Evolutionary conservation across 2,888 invertebrate genomes (phyloP), one percentile per base, ranked within the genome.

Genomic region (Eupithecia tripunctaria): DNA sequence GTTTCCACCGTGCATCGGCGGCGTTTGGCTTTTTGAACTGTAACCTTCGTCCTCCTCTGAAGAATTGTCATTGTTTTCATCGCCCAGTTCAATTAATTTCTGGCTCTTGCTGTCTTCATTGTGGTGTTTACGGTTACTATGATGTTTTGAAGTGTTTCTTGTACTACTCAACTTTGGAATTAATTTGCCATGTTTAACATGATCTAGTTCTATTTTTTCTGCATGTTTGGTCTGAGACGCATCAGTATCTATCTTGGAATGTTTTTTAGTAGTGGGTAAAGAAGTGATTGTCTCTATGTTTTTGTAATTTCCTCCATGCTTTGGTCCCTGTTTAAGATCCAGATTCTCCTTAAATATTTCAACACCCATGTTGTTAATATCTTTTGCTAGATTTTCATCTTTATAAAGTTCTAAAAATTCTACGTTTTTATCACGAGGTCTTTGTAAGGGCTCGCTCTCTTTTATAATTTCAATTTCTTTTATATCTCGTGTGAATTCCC

Each of bases 221-320:
- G 78, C 84, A 51, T 83, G 84, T 80, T 91, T 85, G 78, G 85
- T 89, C 75, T 91, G 89, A 51, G 92, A 89, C 8, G 90, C 79
- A 78, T 86, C 88, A 18, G 89, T 84, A 43, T 92, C 89, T 38
- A 68, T 68, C 43, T 78, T 76, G 12, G 62, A 25, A 21, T 62
- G 1, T 67, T 62, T 69, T 15, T 67, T 76, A 70, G 65, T 43
- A 41, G 70, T 14, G 38, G 73, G 60, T 14, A 72, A 15, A 18
- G 73, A 70, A 38, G 76, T 76, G 10, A 73, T 72, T 18, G 77
- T 79, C 76, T 85, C 84, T 71, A 84, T 83, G 27, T 83, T 87
- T 84, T 88, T 88, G 71, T 94, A 94, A 77, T 95, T 95, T 36
- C 95, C 95, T 60, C 95, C 95, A 80, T 94, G 94, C 78, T 85